Conservation (phyloP, 1,140 invertebrate genomes). For the Holotrichia oblita region DNA sequence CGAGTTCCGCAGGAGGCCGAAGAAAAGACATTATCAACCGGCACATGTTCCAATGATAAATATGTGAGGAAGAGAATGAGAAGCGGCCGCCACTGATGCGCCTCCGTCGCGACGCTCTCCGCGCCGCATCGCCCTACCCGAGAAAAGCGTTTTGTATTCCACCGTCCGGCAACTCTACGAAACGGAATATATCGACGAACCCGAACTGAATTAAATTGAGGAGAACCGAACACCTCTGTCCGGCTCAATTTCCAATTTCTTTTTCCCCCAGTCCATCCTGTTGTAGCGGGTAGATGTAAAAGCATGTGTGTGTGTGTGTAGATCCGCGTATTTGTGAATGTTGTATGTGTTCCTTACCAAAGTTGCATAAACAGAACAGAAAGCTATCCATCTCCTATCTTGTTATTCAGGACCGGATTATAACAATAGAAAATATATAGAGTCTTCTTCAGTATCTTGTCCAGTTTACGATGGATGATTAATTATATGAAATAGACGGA, state of each 20-base stretch:
- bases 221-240: conserved; percentile 45
- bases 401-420: conserved; percentile 10
- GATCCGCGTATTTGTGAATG: neutral
- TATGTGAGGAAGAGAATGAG: conserved; percentile 5
- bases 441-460: too few species aligned
- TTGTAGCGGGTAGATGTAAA: conserved; percentile 9
- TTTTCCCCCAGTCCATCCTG: conserved; percentile 46
- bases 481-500: too few species aligned
- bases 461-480: too few species aligned
- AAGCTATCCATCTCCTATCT: conserved; percentile 50
- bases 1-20: neutral
- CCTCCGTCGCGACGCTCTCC: neutral
- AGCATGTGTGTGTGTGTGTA: neutral
- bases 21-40: conserved; percentile 29
- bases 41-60: conserved; percentile 36
- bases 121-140: neutral
- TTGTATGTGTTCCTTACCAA: conserved; percentile 41
- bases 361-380: conserved; percentile 53
- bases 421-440: neutral
- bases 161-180: conserved; percentile 9
- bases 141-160: conserved; percentile 21
- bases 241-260: conserved; percentile 54
- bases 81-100: neutral
- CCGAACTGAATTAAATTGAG: conserved; percentile 43
- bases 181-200: conserved; percentile 34